Conservation (phyloP, 2,888 invertebrate species). For the Busseola fusca region DNA sequence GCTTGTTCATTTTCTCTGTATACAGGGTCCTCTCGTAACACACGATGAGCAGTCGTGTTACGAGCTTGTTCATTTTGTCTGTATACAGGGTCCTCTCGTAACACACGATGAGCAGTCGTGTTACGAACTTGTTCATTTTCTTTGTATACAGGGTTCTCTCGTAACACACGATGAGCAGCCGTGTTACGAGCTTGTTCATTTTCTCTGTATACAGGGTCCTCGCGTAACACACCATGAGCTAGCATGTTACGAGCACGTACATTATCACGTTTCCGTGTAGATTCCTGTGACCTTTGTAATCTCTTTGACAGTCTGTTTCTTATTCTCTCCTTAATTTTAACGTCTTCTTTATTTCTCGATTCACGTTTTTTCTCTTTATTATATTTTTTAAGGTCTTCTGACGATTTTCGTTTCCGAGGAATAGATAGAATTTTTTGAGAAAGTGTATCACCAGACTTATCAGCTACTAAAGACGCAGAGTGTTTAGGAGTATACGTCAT, state of each 20-base stretch:
- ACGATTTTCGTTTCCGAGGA: not conserved
- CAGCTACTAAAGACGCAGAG: not conserved
- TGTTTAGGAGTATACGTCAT: not conserved
- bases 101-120: too few species aligned
- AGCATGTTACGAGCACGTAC: not conserved
- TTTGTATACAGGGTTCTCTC: too few species aligned
- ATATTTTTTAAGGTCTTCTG: not conserved
- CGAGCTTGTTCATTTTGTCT: too few species aligned
- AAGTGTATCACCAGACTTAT: not conserved
- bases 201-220: too few species aligned
- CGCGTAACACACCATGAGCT: too few species aligned
- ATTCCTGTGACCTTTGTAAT: not conserved
- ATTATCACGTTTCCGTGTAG: not conserved
- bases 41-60: too few species aligned
- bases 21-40: too few species aligned
- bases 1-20: too few species aligned
- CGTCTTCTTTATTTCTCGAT: slow-evolving; percentile 3
- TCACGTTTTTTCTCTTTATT: not conserved
- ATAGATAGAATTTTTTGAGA: not conserved
- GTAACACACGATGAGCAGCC: too few species aligned
- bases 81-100: too few species aligned
- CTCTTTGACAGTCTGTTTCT: slow-evolving; percentile 5
- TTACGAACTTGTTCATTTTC: too few species aligned
- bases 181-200: too few species aligned
- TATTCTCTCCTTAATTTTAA: slow-evolving; percentile 2